A percentile compares a stretch with the other conserved stretches of the same genome.
These are phyloP conservation scores for Cyprinodon brontotheroides DNA, from an alignment of 2,113 vertebrate genomes.

Conservation along the genomic window DNA sequence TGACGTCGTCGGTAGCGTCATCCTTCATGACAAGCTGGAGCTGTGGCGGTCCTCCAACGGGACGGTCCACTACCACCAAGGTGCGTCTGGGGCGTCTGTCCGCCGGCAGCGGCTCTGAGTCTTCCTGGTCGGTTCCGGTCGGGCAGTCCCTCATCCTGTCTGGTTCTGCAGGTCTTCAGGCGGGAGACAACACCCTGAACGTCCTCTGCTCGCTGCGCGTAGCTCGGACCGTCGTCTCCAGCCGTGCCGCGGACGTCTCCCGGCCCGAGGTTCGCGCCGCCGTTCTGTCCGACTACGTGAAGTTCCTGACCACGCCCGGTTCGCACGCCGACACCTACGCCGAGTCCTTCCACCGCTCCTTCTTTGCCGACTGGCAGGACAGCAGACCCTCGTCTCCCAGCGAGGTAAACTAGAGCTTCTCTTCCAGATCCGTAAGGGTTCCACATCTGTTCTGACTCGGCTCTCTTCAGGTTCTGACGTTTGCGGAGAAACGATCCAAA, in stretches of 20 bases:
- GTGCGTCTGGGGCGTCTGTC: constrained; percentile 25
- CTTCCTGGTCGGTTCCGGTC: background rate
- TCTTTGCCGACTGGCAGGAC: constrained; percentile 73
- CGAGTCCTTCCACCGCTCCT: constrained; percentile 73
- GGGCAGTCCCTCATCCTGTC: background rate
- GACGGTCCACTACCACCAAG: constrained; percentile 72
- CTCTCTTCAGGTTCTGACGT: constrained; percentile 59
- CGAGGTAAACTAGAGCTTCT: constrained; percentile 38
- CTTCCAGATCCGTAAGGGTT: background rate
- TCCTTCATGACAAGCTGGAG: constrained; percentile 75
- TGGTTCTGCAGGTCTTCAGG: constrained; percentile 59
- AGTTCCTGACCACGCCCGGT: constrained; percentile 69
- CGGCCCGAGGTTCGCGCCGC: constrained; percentile 46
- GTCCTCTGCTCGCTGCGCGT: constrained; percentile 65
- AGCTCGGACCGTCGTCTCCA: constrained; percentile 25
- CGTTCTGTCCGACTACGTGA: constrained; percentile 66
- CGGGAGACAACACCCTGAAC: constrained; percentile 74
- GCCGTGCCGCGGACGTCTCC: constrained; percentile 24
- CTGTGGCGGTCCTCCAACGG: constrained; percentile 60
- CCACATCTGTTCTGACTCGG: background rate
- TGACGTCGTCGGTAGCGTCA: constrained; percentile 68
- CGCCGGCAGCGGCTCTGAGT: too few relatives aligned
- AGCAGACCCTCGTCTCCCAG: constrained; percentile 16
- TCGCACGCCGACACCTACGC: constrained; percentile 74
- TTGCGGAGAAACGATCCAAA: constrained; percentile 64